phyloP scores from a whole-genome alignment of 2,797 vertebrate genomes.

The Stomatorhinus walkeri region DNA sequence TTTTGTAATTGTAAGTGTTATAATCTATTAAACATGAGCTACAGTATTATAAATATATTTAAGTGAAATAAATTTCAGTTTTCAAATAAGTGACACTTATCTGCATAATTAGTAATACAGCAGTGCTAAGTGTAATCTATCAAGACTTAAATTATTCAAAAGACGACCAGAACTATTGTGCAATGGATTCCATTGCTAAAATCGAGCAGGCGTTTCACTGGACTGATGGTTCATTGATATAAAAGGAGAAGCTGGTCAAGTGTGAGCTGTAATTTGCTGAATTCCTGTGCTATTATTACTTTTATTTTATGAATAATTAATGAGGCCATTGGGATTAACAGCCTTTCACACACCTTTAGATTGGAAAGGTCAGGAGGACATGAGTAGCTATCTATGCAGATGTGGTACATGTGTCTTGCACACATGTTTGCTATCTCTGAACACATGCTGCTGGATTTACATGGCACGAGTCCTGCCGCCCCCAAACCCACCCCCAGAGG shows the following conservation, averaged over 20 bases:
- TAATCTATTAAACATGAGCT: slow-evolving; percentile 3
- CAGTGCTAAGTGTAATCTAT: not conserved
- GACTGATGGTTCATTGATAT: not conserved
- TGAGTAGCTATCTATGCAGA: not conserved
- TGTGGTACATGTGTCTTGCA: not conserved
- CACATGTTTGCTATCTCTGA: not conserved
- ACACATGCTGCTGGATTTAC: not conserved
- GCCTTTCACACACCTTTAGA: not conserved
- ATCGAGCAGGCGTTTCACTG: not conserved
- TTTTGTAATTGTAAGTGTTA: not conserved
- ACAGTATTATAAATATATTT: not conserved
- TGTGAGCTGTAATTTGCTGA: not conserved
- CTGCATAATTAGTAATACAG: not conserved
- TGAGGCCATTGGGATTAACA: not conserved
- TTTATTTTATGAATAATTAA: not conserved
- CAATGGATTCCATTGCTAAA: not conserved
- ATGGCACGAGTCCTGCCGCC: not conserved
- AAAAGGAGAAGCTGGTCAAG: not conserved
- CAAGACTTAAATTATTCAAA: not conserved
- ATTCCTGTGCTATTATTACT: not conserved
- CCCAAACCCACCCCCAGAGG: not conserved
- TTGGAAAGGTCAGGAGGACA: not conserved
- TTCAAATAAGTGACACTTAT: not conserved
- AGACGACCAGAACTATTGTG: not conserved
- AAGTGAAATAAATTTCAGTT: slow-evolving; percentile 5